A percentile compares a stretch with the other conserved stretches of the same genome.
These are phyloP conservation scores for Nomada ruficornis DNA, from an alignment of 2,888 invertebrate species.

Conservation along the genomic window DNA sequence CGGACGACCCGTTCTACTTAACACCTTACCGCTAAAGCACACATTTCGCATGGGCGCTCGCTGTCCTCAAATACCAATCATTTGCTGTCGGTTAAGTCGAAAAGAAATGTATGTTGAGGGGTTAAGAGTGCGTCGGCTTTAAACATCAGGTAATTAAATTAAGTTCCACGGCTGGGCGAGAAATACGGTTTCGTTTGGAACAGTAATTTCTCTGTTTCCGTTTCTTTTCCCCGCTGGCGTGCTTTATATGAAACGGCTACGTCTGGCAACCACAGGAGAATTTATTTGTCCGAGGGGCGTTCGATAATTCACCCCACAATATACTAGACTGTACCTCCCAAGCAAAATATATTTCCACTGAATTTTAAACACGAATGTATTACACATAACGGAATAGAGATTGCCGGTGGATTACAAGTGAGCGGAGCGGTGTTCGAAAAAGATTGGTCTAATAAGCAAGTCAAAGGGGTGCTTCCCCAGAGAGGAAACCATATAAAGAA, in stretches of 20 bases:
- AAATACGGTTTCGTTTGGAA: conserved; percentile 13
- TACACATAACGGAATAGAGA: neutral
- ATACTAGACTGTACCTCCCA: neutral
- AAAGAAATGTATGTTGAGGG: too few relatives aligned
- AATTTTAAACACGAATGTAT: too few relatives aligned
- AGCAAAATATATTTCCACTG: too few relatives aligned
- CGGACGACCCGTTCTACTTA: conserved; percentile 9
- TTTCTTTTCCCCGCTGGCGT: neutral
- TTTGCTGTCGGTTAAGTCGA: too few relatives aligned
- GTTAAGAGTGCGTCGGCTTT: conserved; percentile 5
- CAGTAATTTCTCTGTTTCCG: neutral
- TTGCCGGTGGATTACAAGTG: neutral
- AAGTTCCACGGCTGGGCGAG: neutral
- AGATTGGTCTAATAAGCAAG: conserved; percentile 2
- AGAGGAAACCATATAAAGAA: conserved; percentile 36
- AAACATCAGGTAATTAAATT: conserved; percentile 22
- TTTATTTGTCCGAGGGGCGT: conserved; percentile 9
- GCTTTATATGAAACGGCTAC: conserved; percentile 9
- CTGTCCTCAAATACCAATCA: too few relatives aligned
- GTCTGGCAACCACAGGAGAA: neutral
- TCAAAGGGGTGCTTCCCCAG: conserved; percentile 22
- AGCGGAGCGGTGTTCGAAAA: neutral
- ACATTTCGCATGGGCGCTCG: too few relatives aligned
- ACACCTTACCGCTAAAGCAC: too few relatives aligned
- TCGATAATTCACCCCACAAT: neutral